These are phyloP conservation scores for Drosophila vallismaia DNA, from an alignment of 2,888 invertebrate species.

Conservation along the genomic window DNA sequence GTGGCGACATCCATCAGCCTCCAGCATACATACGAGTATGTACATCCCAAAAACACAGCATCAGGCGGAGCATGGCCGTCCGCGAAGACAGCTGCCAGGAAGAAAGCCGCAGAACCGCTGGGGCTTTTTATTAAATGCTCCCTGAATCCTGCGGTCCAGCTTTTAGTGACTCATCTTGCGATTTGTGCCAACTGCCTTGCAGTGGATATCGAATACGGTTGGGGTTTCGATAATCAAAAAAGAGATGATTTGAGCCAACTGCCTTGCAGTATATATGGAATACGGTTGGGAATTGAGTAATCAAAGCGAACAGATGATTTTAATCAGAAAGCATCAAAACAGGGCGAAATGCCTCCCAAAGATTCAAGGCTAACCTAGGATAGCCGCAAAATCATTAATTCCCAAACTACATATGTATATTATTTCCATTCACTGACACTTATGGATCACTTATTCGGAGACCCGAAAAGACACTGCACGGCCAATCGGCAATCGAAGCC, in stretches of 20 bases:
- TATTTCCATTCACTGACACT: too few species aligned
- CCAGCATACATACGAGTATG: conserved; percentile 12
- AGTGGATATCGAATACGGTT: too few species aligned
- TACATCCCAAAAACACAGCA: conserved; percentile 61
- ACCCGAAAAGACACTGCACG: conserved; percentile 22
- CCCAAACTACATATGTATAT: not conserved
- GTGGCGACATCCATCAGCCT: conserved; percentile 66
- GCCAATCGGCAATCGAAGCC: not conserved
- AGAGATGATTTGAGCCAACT: too few species aligned
- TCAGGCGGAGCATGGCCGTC: conserved; percentile 73
- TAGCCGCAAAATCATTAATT: conserved; percentile 2
- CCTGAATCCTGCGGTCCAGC: too few species aligned
- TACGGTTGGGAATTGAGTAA: too few species aligned
- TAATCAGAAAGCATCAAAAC: not conserved
- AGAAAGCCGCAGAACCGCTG: not conserved
- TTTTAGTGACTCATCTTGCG: too few species aligned
- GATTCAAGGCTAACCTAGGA: not conserved
- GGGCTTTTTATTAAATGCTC: not conserved
- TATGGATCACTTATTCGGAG: conserved; percentile 29
- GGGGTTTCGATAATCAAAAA: too few species aligned
- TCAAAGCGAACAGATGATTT: not conserved
- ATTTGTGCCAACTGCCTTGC: too few species aligned
- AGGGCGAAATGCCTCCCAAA: too few species aligned
- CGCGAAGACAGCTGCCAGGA: conserved; percentile 61
- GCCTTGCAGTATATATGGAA: too few species aligned